These are phyloP conservation scores for Petrocephalus sullivani DNA, from an alignment of 2,797 vertebrate species.

Conservation along the genomic window DNA sequence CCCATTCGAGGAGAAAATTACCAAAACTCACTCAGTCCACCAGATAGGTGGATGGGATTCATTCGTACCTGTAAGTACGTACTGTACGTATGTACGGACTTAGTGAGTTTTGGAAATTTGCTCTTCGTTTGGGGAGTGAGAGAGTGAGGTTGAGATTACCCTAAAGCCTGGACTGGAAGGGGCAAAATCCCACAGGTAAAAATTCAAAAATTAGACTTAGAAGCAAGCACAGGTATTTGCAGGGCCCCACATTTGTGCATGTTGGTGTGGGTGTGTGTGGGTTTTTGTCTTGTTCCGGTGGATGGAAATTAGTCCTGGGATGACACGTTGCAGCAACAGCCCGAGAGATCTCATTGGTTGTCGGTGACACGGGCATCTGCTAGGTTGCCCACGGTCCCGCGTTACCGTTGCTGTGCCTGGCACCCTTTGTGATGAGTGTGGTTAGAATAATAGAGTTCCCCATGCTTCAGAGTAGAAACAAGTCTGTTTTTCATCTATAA, in stretches of 20 bases:
- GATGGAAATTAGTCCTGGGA: not conserved
- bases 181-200: not conserved
- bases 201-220: not conserved
- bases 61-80: not conserved
- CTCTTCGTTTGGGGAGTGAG: not conserved
- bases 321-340: not conserved
- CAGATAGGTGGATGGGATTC: not conserved
- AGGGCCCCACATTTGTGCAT: not conserved
- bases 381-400: not conserved
- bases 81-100: not conserved
- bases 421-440: not conserved
- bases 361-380: not conserved
- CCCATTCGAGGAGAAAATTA: not conserved
- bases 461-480: not conserved
- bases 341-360: not conserved
- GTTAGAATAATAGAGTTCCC: not conserved
- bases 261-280: not conserved
- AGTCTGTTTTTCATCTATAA: conserved; percentile 10
- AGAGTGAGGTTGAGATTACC: not conserved
- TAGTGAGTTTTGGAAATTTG: not conserved
- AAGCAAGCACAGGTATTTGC: not conserved
- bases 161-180: not conserved
- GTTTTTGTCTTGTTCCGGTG: not conserved
- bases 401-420: not conserved
- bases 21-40: not conserved